phyloP scores from a whole-genome alignment of 2,888 invertebrate species.

The Tridacna crocea region DNA sequence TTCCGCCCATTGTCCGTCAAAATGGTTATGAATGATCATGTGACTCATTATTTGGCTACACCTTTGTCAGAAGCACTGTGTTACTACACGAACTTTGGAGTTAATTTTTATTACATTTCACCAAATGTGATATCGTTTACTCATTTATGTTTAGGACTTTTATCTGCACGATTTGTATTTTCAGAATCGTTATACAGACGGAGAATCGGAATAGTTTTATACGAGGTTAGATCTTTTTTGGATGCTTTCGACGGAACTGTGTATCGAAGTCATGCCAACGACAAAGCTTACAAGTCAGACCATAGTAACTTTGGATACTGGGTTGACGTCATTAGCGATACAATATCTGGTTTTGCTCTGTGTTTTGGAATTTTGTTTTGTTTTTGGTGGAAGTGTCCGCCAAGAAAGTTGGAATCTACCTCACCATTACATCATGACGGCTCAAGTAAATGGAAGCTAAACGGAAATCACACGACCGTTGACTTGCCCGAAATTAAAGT shows the following conservation, averaged over 20 bases:
- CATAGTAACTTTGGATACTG: constrained; percentile 92
- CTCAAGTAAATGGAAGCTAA: constrained; percentile 10
- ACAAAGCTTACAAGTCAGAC: constrained; percentile 64
- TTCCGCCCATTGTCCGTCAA: constrained; percentile 89
- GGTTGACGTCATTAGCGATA: constrained; percentile 93
- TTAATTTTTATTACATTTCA: constrained; percentile 87
- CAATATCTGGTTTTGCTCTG: constrained; percentile 86
- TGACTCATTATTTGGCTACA: constrained; percentile 93
- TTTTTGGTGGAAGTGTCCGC: constrained; percentile 66
- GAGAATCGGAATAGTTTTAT: constrained; percentile 90
- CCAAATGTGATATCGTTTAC: constrained; percentile 93
- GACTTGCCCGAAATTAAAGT: constrained; percentile 47
- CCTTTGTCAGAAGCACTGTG: constrained; percentile 91
- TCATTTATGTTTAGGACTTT: constrained; percentile 90
- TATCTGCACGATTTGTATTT: constrained; percentile 90
- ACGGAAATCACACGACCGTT: constrained; percentile 37
- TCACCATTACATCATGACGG: constrained; percentile 56
- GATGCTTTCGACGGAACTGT: constrained; percentile 95
- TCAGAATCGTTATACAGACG: constrained; percentile 90
- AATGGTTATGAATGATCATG: constrained; percentile 92
- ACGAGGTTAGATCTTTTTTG: constrained; percentile 92
- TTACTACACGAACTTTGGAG: constrained; percentile 87
- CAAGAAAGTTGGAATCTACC: constrained; percentile 37
- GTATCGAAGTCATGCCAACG: constrained; percentile 88
- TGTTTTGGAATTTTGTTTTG: constrained; percentile 84